These are phyloP conservation scores for Chionodraco myersi DNA, from an alignment of 2,113 vertebrate genomes.

Conservation along the genomic window DNA sequence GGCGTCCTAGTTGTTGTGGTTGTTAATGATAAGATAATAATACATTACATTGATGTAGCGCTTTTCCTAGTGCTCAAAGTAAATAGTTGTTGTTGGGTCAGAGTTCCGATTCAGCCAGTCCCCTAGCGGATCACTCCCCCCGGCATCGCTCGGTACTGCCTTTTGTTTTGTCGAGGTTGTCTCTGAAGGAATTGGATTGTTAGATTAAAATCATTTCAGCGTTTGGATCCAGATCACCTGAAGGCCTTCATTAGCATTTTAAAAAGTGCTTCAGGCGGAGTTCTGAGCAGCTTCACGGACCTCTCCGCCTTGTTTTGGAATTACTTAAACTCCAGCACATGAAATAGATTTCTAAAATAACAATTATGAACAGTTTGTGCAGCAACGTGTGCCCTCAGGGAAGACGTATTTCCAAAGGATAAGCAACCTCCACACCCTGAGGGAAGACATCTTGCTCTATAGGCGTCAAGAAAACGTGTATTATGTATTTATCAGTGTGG, in stretches of 20 bases:
- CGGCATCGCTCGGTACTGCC: conserved; percentile 21
- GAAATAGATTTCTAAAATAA: conserved; percentile 46
- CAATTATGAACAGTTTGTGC: conserved; percentile 23
- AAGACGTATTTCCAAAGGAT: conserved; percentile 36
- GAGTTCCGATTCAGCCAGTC: conserved; percentile 34
- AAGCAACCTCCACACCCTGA: conserved; percentile 35
- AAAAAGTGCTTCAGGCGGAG: conserved; percentile 49
- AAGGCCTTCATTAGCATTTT: conserved; percentile 61
- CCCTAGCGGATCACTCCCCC: conserved; percentile 39
- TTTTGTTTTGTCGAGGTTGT: conserved; percentile 56
- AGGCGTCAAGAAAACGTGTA: conserved; percentile 22
- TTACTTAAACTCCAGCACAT: conserved; percentile 27
- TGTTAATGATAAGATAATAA: too few species aligned
- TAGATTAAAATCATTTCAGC: conserved; percentile 18
- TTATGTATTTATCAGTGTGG: conserved; percentile 28
- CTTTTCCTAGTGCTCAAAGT: too few species aligned
- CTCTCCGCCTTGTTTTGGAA: conserved; percentile 24
- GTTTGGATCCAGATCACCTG: conserved; percentile 41
- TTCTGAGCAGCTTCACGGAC: conserved; percentile 15
- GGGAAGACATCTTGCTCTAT: conserved; percentile 17
- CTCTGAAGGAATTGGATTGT: conserved; percentile 36
- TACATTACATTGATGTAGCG: too few species aligned
- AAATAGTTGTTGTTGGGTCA: too few species aligned
- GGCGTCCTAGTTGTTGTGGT: too few species aligned
- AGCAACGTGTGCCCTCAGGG: conserved; percentile 37